Evolutionary conservation across 2,113 vertebrate genomes (phyloP), one percentile per base, ranked within the genome.

Genomic region (Rhizomys pruinosus): DNA sequence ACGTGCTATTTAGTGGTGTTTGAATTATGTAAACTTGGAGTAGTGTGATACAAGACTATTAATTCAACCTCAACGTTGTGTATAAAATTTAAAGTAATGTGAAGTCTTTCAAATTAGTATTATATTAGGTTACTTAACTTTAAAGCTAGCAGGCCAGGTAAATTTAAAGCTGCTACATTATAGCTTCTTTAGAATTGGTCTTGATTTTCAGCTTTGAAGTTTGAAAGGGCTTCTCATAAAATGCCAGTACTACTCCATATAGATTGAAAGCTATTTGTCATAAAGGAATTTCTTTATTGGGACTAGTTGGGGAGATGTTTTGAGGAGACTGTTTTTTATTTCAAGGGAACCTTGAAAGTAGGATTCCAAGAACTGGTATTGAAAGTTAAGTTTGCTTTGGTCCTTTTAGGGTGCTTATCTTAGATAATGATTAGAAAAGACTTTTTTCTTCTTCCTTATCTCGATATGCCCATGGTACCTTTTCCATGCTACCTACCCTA

Each of bases 11-110:
- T 87, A 73, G 34, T 90, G 39, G 11, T 90, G n/a, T 63, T 95
- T 94, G 86, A 94, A 89, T 95, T 84, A 95, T 55, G 55, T 84
- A 94, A 93, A 92, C 34, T 90, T 85, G 59, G 34, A 78, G 44
- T 81, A 27, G 25, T 82, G 25, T 88, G 12, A 69, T 84, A 44
- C 73, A 78, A 84, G 89, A 92, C 39, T 94, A 68, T 27, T 76
- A 69, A 85, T 93, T 89, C 19, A 68, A 10, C 82, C 52, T 61
- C 92, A 5, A 61, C 32, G 66, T 61, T 44, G 15, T 82, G 17
- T 92, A 7, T 37, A 85, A 52, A 92, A 90, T 79, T 63, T 92
- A 87, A 92, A 94, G 69, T 52, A 64, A 42, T 87, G 3, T 69
- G 44, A 85, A 86, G 89, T 86, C 22, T 13, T 89, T 94, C 22